Conservation (phyloP, 2,113 vertebrate genomes). For the Nerophis ophidion region DNA sequence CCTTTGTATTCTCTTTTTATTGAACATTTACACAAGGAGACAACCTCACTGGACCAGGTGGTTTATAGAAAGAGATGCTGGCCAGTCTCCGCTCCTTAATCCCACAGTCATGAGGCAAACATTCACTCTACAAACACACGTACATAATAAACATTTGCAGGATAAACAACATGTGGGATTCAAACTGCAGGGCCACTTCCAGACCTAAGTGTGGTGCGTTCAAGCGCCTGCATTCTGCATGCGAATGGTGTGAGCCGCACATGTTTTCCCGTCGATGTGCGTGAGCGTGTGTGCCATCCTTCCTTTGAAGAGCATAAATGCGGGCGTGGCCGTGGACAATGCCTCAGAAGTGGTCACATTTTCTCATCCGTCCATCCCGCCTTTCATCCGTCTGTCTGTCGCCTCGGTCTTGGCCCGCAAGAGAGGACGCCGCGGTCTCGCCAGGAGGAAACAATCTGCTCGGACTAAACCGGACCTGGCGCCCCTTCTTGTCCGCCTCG, state of each 20-base stretch:
- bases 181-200: no score
- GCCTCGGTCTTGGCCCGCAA: slow-evolving; percentile 31
- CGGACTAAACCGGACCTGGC: slow-evolving; percentile 30
- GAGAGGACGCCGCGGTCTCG: slow-evolving; percentile 38
- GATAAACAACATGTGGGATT: no score
- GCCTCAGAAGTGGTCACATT: slow-evolving; percentile 68
- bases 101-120: no score
- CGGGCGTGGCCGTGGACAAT: slow-evolving; percentile 66
- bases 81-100: no score
- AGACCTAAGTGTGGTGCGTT: no score
- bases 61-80: no score
- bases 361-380: slow-evolving; percentile 54
- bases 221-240: slow-evolving; percentile 5
- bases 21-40: no score
- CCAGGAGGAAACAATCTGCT: slow-evolving; percentile 39
- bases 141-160: no score
- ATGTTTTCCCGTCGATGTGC: slow-evolving; percentile 53
- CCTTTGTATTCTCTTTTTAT: no score
- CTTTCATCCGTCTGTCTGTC: slow-evolving; percentile 50
- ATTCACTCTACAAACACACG: no score
- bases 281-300: slow-evolving; percentile 59
- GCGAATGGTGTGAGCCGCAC: slow-evolving; percentile 32
- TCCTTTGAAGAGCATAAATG: slow-evolving; percentile 69
- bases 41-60: no score
- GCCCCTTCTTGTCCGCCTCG: slow-evolving; percentile 10